Base-by-base conservation (phyloP, 2,888 invertebrate genomes). In the Cryptosula pallasiana region DNA sequence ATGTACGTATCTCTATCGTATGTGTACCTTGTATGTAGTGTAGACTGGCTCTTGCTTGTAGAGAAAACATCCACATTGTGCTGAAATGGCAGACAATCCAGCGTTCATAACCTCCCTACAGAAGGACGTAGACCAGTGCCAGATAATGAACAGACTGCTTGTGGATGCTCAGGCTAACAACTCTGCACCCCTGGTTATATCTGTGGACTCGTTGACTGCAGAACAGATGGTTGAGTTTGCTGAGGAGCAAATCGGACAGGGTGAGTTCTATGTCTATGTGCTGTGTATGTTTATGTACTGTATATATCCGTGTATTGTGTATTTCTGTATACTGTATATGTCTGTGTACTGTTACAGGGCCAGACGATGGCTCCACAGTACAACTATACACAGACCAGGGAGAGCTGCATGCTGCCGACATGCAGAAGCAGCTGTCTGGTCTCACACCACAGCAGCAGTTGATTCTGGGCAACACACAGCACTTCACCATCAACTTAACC, bases 401-500 rank as follows among this genome's bases (percentile, higher is more conserved):
- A 3, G 32, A 27, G 9, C 63, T 25, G 3, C 20, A 27, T 5
- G 63, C 16, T 27, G 34, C 25, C 5, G 63, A 63, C 63, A 13
- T 63, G 2, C 29, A 34, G 63, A 63, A 63, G 32, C 23, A n/a
- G 9, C 5, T 27, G 5, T 20, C 63, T n/a, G 27, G 13, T 27
- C 13, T 63, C 3, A 27, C 13, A 63, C n/a, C 63, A 32, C 32
- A 27, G 20, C 55, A 55, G 23, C 57, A 57, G 25, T 32, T 25
- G 63, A 16, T 34, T 9, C 3, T 63, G 29, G 9, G 13, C 32
- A 70, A 70, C 23, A 29, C 16, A 5, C 70, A 70, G 70, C 35
- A 54, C 25, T 9, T 70, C 29, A 70, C 70, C 70, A 70, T 70
- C 35, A 70, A 23, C 70, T 23, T 70, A 36, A 2, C 70, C 29